Evolutionary conservation across 2,113 vertebrate genomes (phyloP).

Genomic region (Merops nubicus): DNA sequence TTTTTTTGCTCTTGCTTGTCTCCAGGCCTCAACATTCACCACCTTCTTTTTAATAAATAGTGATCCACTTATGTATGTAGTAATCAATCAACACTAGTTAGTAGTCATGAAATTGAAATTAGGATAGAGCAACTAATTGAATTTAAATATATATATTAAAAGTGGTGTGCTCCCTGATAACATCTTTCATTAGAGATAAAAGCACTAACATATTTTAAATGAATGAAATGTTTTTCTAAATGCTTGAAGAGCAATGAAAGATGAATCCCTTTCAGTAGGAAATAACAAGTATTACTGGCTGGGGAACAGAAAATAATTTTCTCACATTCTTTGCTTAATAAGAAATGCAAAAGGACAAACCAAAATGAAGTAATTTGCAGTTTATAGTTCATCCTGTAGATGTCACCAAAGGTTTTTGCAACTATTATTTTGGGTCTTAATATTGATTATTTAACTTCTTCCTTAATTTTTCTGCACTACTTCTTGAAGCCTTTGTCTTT

Average conservation of each 20-base stretch:
- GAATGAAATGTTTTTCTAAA: background rate
- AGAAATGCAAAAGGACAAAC: background rate
- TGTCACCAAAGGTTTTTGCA: conserved; percentile 13
- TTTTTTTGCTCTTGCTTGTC: background rate
- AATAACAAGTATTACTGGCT: background rate
- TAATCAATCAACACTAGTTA: background rate
- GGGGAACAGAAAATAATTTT: background rate
- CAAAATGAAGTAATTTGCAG: background rate
- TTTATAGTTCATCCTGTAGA: conserved; percentile 28
- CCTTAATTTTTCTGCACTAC: background rate
- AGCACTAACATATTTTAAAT: background rate
- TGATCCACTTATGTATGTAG: background rate
- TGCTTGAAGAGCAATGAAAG: background rate
- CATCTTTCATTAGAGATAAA: background rate
- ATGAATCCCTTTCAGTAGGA: background rate
- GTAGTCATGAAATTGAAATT: background rate
- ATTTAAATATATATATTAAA: background rate
- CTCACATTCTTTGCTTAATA: background rate
- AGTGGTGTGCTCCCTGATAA: background rate
- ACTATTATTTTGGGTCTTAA: background rate
- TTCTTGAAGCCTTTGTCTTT: background rate
- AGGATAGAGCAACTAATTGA: background rate
- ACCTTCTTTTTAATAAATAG: background rate
- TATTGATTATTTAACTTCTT: background rate
- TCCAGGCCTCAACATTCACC: background rate